Percentiles rank a stretch among this genome's conserved stretches.
Evolutionary conservation across 2,113 vertebrate species (phyloP).

Genomic region (Lucifuga dentata): DNA sequence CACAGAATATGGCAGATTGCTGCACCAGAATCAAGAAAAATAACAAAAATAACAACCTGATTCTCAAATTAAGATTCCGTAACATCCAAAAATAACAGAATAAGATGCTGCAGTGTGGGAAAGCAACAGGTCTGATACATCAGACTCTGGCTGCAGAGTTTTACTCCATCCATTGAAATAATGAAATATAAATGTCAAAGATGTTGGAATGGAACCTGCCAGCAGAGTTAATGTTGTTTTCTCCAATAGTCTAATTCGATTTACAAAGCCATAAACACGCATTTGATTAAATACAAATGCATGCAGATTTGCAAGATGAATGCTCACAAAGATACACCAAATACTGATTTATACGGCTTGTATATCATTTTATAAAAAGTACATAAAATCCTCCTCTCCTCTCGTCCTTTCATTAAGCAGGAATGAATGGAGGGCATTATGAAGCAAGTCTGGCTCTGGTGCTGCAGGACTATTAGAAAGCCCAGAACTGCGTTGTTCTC

Average conservation of each 20-base stretch:
- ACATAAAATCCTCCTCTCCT: conserved; percentile 34
- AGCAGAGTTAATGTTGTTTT: conserved; percentile 24
- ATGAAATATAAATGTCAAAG: conserved; percentile 22
- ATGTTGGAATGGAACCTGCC: background rate
- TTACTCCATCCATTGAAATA: background rate
- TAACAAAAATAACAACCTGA: too few relatives aligned
- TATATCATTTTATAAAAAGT: too few relatives aligned
- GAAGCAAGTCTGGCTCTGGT: conserved; percentile 57
- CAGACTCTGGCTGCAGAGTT: background rate
- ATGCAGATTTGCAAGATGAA: conserved; percentile 10
- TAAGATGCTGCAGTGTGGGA: background rate
- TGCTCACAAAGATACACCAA: conserved; percentile 1
- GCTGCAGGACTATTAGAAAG: conserved; percentile 54
- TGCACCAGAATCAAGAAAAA: too few relatives aligned
- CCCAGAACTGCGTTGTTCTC: conserved; percentile 34
- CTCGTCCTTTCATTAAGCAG: conserved; percentile 50
- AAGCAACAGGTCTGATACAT: background rate
- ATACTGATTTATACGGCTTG: background rate
- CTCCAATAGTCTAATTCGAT: conserved; percentile 27
- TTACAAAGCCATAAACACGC: conserved; percentile 30
- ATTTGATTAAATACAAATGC: conserved; percentile 40
- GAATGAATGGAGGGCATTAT: conserved; percentile 76
- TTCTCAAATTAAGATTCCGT: too few relatives aligned
- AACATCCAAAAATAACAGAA: too few relatives aligned
- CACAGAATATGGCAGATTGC: too few relatives aligned